Evolutionary conservation across 2,797 vertebrate genomes (phyloP).

Genomic region (Anguilla anguilla): DNA sequence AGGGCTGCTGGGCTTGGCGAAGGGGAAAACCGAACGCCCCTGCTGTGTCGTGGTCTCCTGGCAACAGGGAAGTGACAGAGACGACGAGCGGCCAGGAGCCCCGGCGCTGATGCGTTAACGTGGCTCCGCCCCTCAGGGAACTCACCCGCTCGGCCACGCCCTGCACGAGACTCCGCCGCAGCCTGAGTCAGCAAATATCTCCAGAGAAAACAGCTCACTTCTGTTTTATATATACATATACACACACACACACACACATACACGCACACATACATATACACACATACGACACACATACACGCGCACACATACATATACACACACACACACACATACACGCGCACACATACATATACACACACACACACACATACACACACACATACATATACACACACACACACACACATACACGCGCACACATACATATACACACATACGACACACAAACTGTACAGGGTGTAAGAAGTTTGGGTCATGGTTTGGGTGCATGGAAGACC

Average conservation of each 20-base stretch:
- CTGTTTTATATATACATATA: neutral
- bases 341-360: too few species aligned
- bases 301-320: too few species aligned
- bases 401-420: too few species aligned
- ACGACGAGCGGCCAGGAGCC: slow-evolving; percentile 16
- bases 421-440: too few species aligned
- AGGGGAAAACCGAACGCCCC: neutral
- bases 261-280: too few species aligned
- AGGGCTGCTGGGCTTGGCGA: neutral
- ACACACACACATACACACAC: too few species aligned
- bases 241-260: too few species aligned
- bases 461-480: neutral
- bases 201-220: neutral
- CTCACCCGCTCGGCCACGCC: slow-evolving; percentile 5
- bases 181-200: neutral
- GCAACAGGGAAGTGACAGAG: slow-evolving; percentile 19
- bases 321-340: too few species aligned
- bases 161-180: neutral
- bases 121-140: neutral
- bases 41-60: neutral
- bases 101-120: slow-evolving; percentile 38
- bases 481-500: neutral
- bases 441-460: neutral
- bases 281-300: too few species aligned
- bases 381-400: too few species aligned